Base-by-base conservation (phyloP, 2,113 vertebrate genomes). In the Saimiri boliviensis region DNA sequence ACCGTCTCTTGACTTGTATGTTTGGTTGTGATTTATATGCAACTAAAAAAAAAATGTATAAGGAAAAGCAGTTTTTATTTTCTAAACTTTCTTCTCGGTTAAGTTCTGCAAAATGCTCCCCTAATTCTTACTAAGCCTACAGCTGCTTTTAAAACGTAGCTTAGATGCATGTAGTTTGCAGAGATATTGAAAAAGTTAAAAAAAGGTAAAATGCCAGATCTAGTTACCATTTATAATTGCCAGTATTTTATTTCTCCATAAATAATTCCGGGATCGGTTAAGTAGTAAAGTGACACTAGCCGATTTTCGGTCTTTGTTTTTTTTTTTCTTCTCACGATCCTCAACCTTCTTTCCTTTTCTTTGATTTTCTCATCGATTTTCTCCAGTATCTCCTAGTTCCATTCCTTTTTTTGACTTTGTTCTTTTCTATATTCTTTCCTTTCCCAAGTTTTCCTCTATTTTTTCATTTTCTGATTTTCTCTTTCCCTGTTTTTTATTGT, bases 401-500 rank as follows among this genome's bases (percentile, higher is more conserved):
- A 37, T 80, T 63, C 10, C 6, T 84, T 86, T 35, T 1, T 68
- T 94, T 54, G 42, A 6, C 1, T 95, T 60, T 81, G 17, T 47
- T 94, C 49, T 6, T 0, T 82, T 83, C 5, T 56, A 27, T 88
- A 0, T 73, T 92, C 3, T 71, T 80, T 70, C 35, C 3, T 68
- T 80, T 73, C 27, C 40, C 1, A 0, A 20, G 32, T 92, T 79
- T 76, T n/a, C 66, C 40, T 70, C 6, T 37, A 7, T 1, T n/a
- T 66, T 77, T 54, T 88, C 47, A 40, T 95, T 89, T 96, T 56
- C 86, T 94, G 84, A 8, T 0, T 85, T 82, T 2, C 54, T 19
- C 58, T 0, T 76, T 49, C 6, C 68, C 23, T 45, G 0, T 3
- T 47, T 27, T 91, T 87, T 47, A 8, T 0, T 80, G 23, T 0